phyloP scores from a whole-genome alignment of 2,888 invertebrate species.

The Idaea dimidiata region DNA sequence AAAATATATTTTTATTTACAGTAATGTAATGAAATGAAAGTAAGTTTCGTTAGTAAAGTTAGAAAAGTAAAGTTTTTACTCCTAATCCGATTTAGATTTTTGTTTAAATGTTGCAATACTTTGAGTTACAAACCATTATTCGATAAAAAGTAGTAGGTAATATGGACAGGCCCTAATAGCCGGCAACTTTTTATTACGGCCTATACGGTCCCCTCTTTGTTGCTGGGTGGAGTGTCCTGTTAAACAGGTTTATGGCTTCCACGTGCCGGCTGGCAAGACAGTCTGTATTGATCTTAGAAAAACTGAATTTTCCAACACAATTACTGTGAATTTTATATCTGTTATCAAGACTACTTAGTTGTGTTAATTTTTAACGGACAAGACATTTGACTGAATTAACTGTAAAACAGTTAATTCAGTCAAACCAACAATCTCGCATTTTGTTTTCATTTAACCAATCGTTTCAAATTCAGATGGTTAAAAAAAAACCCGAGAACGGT shows the following conservation, averaged over 20 bases:
- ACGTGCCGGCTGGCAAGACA: constrained; percentile 60
- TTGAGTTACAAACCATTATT: constrained; percentile 39
- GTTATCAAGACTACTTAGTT: neutral
- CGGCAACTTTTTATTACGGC: constrained; percentile 57
- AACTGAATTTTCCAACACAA: constrained; percentile 23
- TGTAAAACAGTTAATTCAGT: too few species aligned
- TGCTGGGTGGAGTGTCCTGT: constrained; percentile 52
- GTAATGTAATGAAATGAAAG: neutral
- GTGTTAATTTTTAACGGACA: neutral
- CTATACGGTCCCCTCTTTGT: constrained; percentile 31
- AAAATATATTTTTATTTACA: neutral
- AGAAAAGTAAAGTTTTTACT: neutral
- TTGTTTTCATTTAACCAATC: too few species aligned
- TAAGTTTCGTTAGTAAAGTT: neutral
- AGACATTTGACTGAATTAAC: neutral
- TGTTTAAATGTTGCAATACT: constrained; percentile 20
- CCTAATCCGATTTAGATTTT: neutral
- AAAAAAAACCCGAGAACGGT: too few species aligned
- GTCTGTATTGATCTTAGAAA: constrained; percentile 51
- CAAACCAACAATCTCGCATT: too few species aligned
- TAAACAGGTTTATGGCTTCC: constrained; percentile 74
- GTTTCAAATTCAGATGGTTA: too few species aligned
- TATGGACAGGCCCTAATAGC: constrained; percentile 52
- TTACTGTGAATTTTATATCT: constrained; percentile 13
- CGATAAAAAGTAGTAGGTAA: constrained; percentile 47